These are phyloP conservation scores for Atrichornis clamosus DNA, from an alignment of 2,113 vertebrate genomes.

Conservation along the genomic window DNA sequence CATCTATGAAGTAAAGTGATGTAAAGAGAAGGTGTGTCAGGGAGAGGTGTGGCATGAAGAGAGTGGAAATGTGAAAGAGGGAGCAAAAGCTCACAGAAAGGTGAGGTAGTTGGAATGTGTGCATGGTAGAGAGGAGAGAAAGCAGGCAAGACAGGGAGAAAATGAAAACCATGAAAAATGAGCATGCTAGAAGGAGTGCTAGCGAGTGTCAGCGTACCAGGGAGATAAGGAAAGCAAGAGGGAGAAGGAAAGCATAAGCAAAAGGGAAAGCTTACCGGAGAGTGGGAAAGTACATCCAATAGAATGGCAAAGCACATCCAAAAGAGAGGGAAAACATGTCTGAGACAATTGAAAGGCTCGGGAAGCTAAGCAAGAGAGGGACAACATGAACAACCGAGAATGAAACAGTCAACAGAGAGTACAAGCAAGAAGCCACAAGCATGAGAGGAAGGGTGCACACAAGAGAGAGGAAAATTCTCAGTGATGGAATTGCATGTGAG, in stretches of 20 bases:
- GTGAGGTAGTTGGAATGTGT: fast-evolving
- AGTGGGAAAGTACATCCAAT: not conserved
- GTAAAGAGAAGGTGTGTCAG: not conserved
- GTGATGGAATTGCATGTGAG: not conserved
- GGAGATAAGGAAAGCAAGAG: not conserved
- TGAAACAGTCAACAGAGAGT: not conserved
- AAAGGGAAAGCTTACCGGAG: not conserved
- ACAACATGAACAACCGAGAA: not conserved
- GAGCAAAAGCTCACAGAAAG: not conserved
- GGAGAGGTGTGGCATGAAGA: not conserved
- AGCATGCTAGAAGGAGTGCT: not conserved
- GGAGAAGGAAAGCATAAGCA: not conserved
- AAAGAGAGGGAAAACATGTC: not conserved
- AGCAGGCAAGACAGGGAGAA: not conserved
- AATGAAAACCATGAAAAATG: not conserved
- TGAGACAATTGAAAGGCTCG: not conserved
- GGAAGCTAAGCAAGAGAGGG: not conserved
- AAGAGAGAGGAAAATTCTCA: not conserved
- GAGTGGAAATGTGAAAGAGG: not conserved
- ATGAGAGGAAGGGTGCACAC: fast-evolving
- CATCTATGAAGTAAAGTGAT: not conserved
- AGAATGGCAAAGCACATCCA: not conserved
- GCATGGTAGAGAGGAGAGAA: not conserved
- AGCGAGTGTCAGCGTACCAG: fast-evolving
- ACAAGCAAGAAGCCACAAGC: not conserved